These are phyloP conservation scores for Leptura quadrifasciata DNA, from an alignment of 2,888 invertebrate species.

Conservation along the genomic window DNA sequence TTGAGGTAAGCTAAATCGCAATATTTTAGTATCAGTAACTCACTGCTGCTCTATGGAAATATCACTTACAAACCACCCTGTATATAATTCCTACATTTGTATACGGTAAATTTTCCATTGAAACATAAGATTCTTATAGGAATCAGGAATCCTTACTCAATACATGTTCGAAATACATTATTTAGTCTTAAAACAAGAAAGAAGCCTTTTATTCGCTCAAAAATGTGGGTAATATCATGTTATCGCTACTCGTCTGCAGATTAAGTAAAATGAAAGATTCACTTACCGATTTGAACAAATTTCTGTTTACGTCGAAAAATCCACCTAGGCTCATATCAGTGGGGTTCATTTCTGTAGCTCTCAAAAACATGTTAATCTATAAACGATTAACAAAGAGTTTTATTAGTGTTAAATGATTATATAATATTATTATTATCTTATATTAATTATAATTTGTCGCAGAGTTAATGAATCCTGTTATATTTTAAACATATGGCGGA, in stretches of 20 bases:
- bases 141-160: constrained; percentile 18
- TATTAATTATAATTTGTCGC: too few relatives aligned
- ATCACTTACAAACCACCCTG: too few relatives aligned
- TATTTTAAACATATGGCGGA: neutral
- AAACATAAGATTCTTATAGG: neutral
- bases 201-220: constrained; percentile 5
- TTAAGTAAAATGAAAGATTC: neutral
- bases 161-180: too few relatives aligned
- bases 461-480: too few relatives aligned
- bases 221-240: neutral
- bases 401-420: neutral
- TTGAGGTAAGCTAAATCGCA: too few relatives aligned
- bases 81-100: too few relatives aligned
- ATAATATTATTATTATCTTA: too few relatives aligned
- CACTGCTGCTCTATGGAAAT: too few relatives aligned
- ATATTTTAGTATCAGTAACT: too few relatives aligned
- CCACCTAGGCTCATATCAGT: constrained; percentile 85
- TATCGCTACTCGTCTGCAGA: neutral
- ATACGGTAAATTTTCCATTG: neutral
- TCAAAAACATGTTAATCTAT: constrained; percentile 83
- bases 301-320: constrained; percentile 83
- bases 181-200: neutral
- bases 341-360: constrained; percentile 86
- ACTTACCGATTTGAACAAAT: constrained; percentile 83
- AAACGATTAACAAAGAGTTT: constrained; percentile 43